These are phyloP conservation scores for Sminthurides aquaticus DNA, from an alignment of 2,888 invertebrate species.

Conservation along the genomic window DNA sequence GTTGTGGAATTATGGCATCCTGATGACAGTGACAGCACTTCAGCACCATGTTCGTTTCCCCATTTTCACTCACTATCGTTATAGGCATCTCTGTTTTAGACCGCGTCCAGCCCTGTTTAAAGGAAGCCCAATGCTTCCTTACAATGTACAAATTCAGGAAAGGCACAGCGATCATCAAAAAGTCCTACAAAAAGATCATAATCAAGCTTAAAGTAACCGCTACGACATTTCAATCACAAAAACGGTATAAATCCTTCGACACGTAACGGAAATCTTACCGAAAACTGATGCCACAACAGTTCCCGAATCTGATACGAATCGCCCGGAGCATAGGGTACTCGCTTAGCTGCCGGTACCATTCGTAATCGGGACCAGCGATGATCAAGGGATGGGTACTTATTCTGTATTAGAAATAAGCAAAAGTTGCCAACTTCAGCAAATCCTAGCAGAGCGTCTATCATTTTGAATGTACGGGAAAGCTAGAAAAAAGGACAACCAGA, in stretches of 20 bases:
- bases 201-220: too few species aligned
- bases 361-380: constrained; percentile 24
- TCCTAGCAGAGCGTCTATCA: not conserved
- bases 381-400: constrained; percentile 32
- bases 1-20: constrained; percentile 35
- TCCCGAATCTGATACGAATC: constrained; percentile 37
- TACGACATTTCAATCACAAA: too few species aligned
- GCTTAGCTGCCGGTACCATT: constrained; percentile 25
- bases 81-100: not conserved
- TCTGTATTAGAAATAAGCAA: constrained; percentile 33
- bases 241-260: not conserved
- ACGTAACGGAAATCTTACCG: constrained; percentile 21
- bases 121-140: constrained; percentile 11
- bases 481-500: not conserved
- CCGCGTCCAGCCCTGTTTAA: not conserved
- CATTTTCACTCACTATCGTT: not conserved
- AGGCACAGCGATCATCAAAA: constrained; percentile 32
- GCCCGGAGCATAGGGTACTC: constrained; percentile 24
- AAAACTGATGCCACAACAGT: constrained; percentile 40
- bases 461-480: not conserved
- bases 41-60: not conserved
- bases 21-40: constrained; percentile 27
- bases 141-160: constrained; percentile 33
- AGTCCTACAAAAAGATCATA: constrained; percentile 39
- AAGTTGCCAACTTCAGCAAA: constrained; percentile 28